Conservation (phyloP, 2,888 invertebrate species). For the Atethmia centrago region DNA sequence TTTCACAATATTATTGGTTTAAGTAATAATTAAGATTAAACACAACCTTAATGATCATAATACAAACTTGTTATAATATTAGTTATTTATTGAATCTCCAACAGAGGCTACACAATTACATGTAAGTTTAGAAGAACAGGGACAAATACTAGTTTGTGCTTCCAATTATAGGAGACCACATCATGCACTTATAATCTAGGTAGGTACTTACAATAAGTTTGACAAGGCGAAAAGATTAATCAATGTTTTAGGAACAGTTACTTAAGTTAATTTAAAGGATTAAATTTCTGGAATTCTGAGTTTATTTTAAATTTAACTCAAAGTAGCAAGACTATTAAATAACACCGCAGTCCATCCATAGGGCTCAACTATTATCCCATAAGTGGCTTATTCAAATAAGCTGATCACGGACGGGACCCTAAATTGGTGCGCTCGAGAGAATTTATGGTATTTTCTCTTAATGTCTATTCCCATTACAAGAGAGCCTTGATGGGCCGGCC, state of each 20-base stretch:
- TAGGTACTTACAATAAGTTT: no score
- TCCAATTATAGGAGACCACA: no score
- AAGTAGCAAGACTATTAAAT: conserved; percentile 14
- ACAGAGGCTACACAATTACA: no score
- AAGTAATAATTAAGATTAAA: neutral
- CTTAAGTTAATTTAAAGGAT: no score
- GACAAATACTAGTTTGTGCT: no score
- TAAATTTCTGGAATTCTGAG: neutral
- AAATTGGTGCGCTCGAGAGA: conserved; percentile 39
- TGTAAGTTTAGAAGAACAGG: no score
- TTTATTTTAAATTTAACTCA: neutral
- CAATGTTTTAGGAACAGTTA: no score
- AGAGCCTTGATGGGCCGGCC: conserved; percentile 23
- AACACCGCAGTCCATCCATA: neutral
- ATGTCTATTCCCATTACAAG: conserved; percentile 50
- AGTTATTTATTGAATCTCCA: no score
- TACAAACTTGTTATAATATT: no score
- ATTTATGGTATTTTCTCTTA: conserved; percentile 61
- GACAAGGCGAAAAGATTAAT: no score
- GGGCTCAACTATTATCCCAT: conserved; percentile 32
- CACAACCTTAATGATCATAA: neutral
- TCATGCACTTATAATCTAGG: no score
- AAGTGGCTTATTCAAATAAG: conserved; percentile 54
- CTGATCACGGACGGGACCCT: conserved; percentile 27
- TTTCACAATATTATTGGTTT: neutral